A percentile compares a stretch with the other conserved stretches of the same genome.
Conservation (phyloP, 1,140 invertebrate species). For the Drosophila pseudoananassae region DNA sequence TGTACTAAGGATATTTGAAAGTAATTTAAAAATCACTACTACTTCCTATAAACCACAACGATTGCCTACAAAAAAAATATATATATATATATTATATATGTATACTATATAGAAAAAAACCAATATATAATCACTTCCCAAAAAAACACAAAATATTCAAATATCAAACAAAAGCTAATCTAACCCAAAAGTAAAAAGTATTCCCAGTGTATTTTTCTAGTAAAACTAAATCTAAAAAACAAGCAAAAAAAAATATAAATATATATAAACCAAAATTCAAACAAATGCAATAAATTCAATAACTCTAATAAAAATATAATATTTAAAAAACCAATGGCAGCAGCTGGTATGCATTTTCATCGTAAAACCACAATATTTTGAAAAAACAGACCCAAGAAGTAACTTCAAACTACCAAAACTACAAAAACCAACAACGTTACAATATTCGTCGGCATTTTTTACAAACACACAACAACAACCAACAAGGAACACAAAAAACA, state of each 20-base stretch:
- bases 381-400: constrained; percentile 49
- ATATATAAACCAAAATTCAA: constrained; percentile 27
- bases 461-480: constrained; percentile 48
- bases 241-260: constrained; percentile 25
- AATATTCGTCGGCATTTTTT: constrained; percentile 77
- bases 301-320: constrained; percentile 39
- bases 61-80: constrained; percentile 79
- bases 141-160: constrained; percentile 59
- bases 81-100: constrained; percentile 68
- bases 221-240: constrained; percentile 63
- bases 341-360: constrained; percentile 76
- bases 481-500: constrained; percentile 49
- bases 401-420: constrained; percentile 54
- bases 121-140: constrained; percentile 73
- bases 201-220: constrained; percentile 80
- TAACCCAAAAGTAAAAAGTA: constrained; percentile 61
- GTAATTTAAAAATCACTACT: constrained; percentile 71
- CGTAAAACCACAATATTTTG: constrained; percentile 48
- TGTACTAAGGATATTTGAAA: constrained; percentile 54
- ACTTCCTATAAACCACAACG: constrained; percentile 80
- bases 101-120: constrained; percentile 51
- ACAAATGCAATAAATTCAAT: constrained; percentile 51
- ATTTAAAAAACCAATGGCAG: constrained; percentile 54
- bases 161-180: constrained; percentile 68
- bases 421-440: constrained; percentile 54